Base-by-base conservation (phyloP, 2,888 invertebrate species). In the Chironomus tentans region DNA sequence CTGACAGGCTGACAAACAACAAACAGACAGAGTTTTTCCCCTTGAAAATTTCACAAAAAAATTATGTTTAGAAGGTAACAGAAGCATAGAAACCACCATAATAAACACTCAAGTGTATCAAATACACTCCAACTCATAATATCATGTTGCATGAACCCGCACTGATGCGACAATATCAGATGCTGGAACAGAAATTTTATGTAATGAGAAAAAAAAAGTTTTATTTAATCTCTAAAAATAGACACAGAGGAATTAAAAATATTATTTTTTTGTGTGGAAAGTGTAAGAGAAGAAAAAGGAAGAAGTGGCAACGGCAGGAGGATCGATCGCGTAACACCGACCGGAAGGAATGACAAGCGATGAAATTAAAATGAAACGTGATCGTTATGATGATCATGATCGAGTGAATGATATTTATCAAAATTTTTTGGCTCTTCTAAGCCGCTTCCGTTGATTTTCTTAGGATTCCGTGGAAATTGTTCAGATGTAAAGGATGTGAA, bases 61-160 rank as follows among this genome's bases (percentile, higher is more conserved):
- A n/a, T 7, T 38, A 38, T 38, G 38, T 38, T 68, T 68, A 74
- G 65, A 65, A 74, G 74, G 74, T 74, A 24, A 38, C n/a, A 68
- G 15, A 68, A 18, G 38, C 10, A 62, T 22, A 68, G 13, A 74
- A 74, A 74, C 74, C 74, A 74, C 74, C 74, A 74, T 47, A 65
- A 65, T 21, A 65, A 22, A 65, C 38, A 24, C 50, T 28, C 38
- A 50, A 74, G 74, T 74, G 74, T 48, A 73, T 73, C 62, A 38
- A 61, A 38, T 38, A 18, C 10, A n/a, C 28, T 24, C 7, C 7
- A 38, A 38, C 13, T 47, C 24, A 65, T 68, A 38, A 18, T 15
- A 74, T 74, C 62, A 62, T 73, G 13, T 38, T 68, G 13, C 68
- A n/a, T 68, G 46, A 65, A 68, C 74, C 74, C 74, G 61, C 74